Evolutionary conservation across 23 tunicate genomes (phyloP).

Genomic region (Phallusia fumigata): DNA sequence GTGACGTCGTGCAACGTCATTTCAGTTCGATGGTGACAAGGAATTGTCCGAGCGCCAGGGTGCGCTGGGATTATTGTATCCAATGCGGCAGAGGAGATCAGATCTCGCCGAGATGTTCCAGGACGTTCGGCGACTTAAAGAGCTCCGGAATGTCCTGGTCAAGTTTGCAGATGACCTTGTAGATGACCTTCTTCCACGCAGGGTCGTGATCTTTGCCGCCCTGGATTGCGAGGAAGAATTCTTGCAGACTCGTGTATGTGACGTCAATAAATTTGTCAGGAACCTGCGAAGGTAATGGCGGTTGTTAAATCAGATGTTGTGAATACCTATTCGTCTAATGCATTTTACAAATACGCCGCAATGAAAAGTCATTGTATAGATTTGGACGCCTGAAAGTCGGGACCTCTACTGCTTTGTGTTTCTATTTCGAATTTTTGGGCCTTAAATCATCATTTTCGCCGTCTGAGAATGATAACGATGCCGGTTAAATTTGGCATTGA

Average conservation of each 20-base stretch:
- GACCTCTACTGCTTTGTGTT: too few species aligned
- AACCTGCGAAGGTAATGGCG: constrained; percentile 48
- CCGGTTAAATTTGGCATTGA: too few species aligned
- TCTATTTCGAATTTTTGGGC: too few species aligned
- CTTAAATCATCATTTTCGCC: too few species aligned
- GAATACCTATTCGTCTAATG: too few species aligned
- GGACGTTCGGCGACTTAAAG: constrained; percentile 85
- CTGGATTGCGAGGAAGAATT: constrained; percentile 76
- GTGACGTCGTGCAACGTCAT: too few species aligned
- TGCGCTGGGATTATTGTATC: neutral
- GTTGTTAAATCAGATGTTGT: neutral
- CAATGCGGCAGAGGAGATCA: neutral
- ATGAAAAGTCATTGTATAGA: too few species aligned
- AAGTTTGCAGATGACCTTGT: constrained; percentile 89
- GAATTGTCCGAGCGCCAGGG: neutral
- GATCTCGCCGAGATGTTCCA: constrained; percentile 60
- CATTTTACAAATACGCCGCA: neutral
- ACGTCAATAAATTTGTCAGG: constrained; percentile 69
- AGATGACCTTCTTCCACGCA: constrained; percentile 96
- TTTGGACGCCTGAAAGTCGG: too few species aligned
- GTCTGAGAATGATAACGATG: too few species aligned
- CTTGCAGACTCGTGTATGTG: constrained; percentile 57
- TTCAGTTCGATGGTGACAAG: too few species aligned
- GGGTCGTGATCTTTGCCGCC: constrained; percentile 86
- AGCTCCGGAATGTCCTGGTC: constrained; percentile 88